Base-by-base conservation (phyloP, 2,797 vertebrate species). In the Limosa lapponica region DNA sequence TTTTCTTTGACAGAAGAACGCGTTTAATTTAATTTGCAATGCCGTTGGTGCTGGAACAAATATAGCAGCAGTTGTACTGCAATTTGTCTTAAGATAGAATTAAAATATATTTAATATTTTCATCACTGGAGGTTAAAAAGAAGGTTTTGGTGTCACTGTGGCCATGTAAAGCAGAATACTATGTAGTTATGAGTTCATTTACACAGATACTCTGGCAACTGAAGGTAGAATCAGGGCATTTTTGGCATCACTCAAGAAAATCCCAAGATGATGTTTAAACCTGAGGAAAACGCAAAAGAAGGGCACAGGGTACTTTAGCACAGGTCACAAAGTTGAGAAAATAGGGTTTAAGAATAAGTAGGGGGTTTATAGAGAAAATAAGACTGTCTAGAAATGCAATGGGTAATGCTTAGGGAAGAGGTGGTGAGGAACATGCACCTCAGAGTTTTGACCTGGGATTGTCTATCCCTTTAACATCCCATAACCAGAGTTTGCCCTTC, bases 21-120 rank as follows among this genome's bases (percentile, higher is more conserved):
- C 34, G 74, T 86, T 95, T 89, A 85, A 78, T 95, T 87, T 91
- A 87, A 96, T 96, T 73, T 86, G 75, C 91, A 95, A 92, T 85
- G 54, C 72, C 54, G 66, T 64, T 93, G 73, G 87, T 96, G 91
- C 39, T 96, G 85, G 36, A 97, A 44, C 79, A 94, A 96, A 92
- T 54, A 77, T 34, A 81, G 46, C 55, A 91, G 58, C 89, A 93
- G 48, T 71, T 90, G 34, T 55, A 74, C 61, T 95, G 77, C 13
- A 57, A 74, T 79, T 87, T 69, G 5, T 86, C 34, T 55, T 55
- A 52, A 49, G 65, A 74, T 49, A 89, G 57, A 80, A 61, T 92
- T 89, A 89, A 94, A 96, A 78, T 74, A 65, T 55, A 91, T 90
- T 69, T 44, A 44, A 72, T 41, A 52, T 52, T 90, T 94, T 75